These are phyloP conservation scores for Perizoma affinitatum DNA, from an alignment of 2,888 invertebrate species.

Conservation along the genomic window DNA sequence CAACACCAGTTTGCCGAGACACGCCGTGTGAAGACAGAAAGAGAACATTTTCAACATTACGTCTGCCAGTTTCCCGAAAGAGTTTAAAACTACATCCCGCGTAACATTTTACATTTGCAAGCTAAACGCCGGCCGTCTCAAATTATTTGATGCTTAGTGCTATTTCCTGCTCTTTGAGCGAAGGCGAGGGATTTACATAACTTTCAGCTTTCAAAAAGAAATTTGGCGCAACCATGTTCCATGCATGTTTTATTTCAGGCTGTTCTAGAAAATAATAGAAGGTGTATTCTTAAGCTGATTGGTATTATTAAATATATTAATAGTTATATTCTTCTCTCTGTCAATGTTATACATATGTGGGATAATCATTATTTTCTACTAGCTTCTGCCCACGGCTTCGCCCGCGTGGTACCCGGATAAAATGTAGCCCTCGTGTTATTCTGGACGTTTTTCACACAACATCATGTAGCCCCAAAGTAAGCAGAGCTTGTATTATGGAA, in stretches of 20 bases:
- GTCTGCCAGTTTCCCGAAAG: not conserved
- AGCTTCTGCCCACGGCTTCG: too few species aligned
- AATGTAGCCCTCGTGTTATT: too few species aligned
- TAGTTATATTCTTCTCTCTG: too few species aligned
- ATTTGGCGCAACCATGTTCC: slow-evolving; percentile 15
- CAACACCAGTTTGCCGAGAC: too few species aligned
- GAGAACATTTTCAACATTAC: too few species aligned
- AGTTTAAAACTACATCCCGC: slow-evolving; percentile 1
- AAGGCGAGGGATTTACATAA: slow-evolving; percentile 23
- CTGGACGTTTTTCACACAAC: too few species aligned
- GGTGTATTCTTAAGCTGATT: not conserved
- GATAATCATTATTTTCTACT: too few species aligned
- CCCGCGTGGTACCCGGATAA: too few species aligned
- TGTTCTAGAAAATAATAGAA: slow-evolving; percentile 3
- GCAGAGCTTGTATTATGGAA: too few species aligned
- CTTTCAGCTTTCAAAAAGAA: slow-evolving; percentile 18
- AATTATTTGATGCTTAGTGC: slow-evolving; percentile 18
- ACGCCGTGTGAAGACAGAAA: too few species aligned
- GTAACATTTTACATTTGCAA: slow-evolving; percentile 5
- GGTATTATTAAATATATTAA: not conserved
- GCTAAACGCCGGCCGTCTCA: slow-evolving; percentile 9
- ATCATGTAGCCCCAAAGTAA: too few species aligned
- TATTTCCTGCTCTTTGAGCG: slow-evolving; percentile 17
- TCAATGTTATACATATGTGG: too few species aligned
- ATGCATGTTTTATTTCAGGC: not conserved